Base-by-base conservation (phyloP, 2,113 vertebrate genomes). In the Leptobrachium ailaonicum region DNA sequence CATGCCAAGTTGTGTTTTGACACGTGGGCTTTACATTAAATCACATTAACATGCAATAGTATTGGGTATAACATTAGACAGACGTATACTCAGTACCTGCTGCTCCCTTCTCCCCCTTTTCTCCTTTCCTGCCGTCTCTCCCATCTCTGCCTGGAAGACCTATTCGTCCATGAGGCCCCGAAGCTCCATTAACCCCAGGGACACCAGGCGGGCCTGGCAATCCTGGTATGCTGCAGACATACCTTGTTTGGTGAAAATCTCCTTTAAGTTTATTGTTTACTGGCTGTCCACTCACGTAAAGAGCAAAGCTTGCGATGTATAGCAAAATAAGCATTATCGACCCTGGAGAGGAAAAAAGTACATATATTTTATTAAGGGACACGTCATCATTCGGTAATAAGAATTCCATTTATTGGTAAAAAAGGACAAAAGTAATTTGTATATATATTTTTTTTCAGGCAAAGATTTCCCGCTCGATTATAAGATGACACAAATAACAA, bases 61-160 rank as follows among this genome's bases (percentile, higher is more conserved):
- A 42, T 42, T 14, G 47, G 40, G 14, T 58, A 62, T 8, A 32
- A 66, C 44, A 50, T 4, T 44, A 40, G 41, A 73, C 58, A 10
- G 5, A 43, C 14, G 12, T 53, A 53, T n/a, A 74, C 83, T 83
- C 73, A 82, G 83, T 97, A 99, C 98, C 98, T 96, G 94, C 53
- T 1, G 92, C 89, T 83, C 96, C 98, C 73, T 96, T 98, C 83
- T 96, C 96, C 68, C 97, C 98, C 87, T 94, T 96, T 86, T 98
- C 97, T 82, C 98, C 96, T 84, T 95, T 96, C 79, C 96, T 94
- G 88, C 98, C 98, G 64, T 99, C 98, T 93, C 98, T 93, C 2
- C 98, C 98, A 79, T 99, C 97, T 92, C 98, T 95, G 90, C 98
- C 98, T 5, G 96, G 95, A 82, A 98, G 93, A 73, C 98, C 98